Evolutionary conservation across 2,797 vertebrate genomes (phyloP).

Genomic region (Astyanax mexicanus): DNA sequence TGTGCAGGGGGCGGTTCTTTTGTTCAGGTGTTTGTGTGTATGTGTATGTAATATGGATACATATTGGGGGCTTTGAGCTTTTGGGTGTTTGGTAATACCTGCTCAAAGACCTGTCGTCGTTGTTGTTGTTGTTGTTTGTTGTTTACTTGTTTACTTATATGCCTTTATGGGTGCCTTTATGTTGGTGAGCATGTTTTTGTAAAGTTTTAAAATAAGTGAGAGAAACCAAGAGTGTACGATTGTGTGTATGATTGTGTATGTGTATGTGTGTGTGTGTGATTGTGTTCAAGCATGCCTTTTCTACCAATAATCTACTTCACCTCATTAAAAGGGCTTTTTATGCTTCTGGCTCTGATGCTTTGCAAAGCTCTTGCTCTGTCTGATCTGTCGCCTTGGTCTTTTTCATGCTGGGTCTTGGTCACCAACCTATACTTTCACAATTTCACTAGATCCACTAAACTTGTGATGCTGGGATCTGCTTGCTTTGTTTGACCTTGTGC

Average conservation of each 20-base stretch:
- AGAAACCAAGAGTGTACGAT: not conserved
- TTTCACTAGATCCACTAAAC: not conserved
- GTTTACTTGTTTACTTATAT: not conserved
- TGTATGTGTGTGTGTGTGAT: conserved; percentile 7
- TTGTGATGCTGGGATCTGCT: no score
- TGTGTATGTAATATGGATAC: not conserved
- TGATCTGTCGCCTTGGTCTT: no score
- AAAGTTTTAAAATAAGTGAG: not conserved
- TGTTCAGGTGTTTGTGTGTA: not conserved
- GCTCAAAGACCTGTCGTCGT: not conserved
- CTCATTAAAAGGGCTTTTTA: conserved; percentile 25
- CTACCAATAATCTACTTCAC: conserved; percentile 29
- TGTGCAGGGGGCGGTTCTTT: not conserved
- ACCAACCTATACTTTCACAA: not conserved
- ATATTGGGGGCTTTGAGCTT: not conserved
- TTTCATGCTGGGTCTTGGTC: not conserved
- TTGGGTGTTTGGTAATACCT: not conserved
- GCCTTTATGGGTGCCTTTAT: not conserved
- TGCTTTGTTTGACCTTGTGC: no score
- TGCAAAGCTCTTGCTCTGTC: not conserved
- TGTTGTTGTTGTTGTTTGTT: not conserved
- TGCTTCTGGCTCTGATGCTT: conserved; percentile 33
- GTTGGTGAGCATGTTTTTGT: not conserved
- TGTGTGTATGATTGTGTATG: not conserved
- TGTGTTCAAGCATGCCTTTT: conserved; percentile 20